Conservation (phyloP, 2,797 vertebrate genomes). For the Thalassophryne amazonica region DNA sequence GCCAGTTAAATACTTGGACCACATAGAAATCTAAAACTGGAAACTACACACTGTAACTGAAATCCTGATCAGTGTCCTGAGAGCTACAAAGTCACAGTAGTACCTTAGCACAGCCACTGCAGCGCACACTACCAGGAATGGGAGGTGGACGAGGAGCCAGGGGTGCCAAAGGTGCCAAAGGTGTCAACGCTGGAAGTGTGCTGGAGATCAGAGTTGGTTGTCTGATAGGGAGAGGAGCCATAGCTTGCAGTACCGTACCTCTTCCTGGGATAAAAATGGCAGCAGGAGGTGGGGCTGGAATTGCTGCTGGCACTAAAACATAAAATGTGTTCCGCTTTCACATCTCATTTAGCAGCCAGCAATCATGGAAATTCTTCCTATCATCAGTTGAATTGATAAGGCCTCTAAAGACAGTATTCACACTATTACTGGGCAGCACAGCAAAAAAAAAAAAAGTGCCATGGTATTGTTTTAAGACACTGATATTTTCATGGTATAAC, state of each 20-base stretch:
- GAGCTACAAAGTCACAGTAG: constrained; percentile 21
- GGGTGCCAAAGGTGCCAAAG: too few species aligned
- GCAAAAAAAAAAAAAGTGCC: too few species aligned
- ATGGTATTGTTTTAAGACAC: too few species aligned
- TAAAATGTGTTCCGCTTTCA: not conserved
- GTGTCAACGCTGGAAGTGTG: constrained; percentile 25
- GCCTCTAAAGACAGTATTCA: too few species aligned
- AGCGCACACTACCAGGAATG: constrained; percentile 64
- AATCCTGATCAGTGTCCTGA: not conserved
- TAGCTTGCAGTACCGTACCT: constrained; percentile 60
- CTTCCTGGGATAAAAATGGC: constrained; percentile 63
- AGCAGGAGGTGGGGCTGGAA: constrained; percentile 25
- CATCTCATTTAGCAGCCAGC: too few species aligned
- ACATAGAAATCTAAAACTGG: not conserved
- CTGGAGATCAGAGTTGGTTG: constrained; percentile 23
- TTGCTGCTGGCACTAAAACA: constrained; percentile 23
- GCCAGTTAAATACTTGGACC: not conserved
- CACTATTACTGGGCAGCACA: too few species aligned
- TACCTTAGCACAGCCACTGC: constrained; percentile 95
- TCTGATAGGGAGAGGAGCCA: constrained; percentile 53
- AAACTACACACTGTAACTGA: not conserved
- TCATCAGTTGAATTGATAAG: too few species aligned
- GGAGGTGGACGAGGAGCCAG: constrained; percentile 50
- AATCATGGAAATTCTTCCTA: too few species aligned
- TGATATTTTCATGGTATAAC: too few species aligned